A percentile compares a stretch with the other conserved stretches of the same genome.
phyloP scores from a whole-genome alignment of 1,140 invertebrate genomes.

The Eumeta japonica region DNA sequence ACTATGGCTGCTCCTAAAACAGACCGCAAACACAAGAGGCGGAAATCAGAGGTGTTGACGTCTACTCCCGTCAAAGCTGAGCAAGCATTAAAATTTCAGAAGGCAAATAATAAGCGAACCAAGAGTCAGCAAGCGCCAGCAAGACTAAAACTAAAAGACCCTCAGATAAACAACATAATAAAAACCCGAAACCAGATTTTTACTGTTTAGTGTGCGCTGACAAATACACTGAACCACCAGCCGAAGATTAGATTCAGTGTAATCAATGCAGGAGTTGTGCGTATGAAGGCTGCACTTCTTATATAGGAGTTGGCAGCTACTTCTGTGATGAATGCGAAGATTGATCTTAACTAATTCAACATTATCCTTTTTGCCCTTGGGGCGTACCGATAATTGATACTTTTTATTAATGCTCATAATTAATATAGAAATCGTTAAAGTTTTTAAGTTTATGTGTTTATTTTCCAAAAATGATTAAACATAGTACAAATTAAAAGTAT shows the following conservation, averaged over 20 bases:
- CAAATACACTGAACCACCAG: slow-evolving; percentile 1
- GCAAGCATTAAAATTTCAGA: too few species aligned
- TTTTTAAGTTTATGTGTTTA: neutral
- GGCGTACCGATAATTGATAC: slow-evolving; percentile 2
- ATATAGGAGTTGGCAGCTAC: slow-evolving; percentile 1
- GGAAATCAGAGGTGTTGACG: too few species aligned
- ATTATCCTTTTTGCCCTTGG: slow-evolving; percentile 3
- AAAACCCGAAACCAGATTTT: neutral
- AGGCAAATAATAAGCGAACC: too few species aligned
- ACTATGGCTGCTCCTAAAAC: too few species aligned
- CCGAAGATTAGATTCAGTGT: slow-evolving; percentile 2
- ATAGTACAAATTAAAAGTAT: too few species aligned
- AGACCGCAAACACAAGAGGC: too few species aligned
- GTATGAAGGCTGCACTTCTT: slow-evolving; percentile 1
- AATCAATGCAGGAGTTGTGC: slow-evolving; percentile 1
- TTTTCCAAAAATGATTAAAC: slow-evolving; percentile 2
- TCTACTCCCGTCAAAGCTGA: too few species aligned
- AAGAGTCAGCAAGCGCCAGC: too few species aligned
- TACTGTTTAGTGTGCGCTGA: slow-evolving; percentile 1
- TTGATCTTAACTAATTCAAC: neutral
- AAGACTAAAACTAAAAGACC: too few species aligned
- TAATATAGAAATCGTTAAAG: slow-evolving; percentile 3
- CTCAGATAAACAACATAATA: too few species aligned
- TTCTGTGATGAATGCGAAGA: slow-evolving; percentile 3
- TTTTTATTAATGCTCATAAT: slow-evolving; percentile 2